Conservation (phyloP, 2,113 vertebrate species). For the Petaurus breviceps region DNA sequence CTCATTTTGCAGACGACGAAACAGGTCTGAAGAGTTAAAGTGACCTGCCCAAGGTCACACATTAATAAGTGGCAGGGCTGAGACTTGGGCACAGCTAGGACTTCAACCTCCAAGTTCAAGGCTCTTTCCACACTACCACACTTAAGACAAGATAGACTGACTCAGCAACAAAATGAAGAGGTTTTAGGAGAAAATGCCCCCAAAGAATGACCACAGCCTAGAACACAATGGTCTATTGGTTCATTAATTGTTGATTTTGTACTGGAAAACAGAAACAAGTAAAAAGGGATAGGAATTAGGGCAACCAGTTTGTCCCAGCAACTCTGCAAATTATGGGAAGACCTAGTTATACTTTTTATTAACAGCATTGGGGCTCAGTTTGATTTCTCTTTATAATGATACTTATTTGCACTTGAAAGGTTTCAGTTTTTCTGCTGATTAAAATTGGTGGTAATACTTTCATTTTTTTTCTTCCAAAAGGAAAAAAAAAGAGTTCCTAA, state of each 20-base stretch:
- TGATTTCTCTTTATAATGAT: background rate
- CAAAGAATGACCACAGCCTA: background rate
- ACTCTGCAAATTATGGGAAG: background rate
- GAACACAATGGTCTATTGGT: background rate
- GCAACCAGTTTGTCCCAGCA: background rate
- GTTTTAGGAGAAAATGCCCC: background rate
- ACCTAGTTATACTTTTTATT: background rate
- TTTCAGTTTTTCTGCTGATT: background rate
- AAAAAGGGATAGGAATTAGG: background rate
- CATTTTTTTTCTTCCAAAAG: background rate
- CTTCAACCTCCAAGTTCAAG: background rate
- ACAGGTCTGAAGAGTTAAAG: background rate
- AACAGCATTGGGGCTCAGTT: background rate
- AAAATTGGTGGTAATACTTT: constrained; percentile 1
- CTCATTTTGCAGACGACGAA: background rate
- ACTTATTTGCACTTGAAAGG: background rate
- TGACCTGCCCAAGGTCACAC: background rate
- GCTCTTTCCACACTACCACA: background rate
- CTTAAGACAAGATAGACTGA: background rate
- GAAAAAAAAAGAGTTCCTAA: background rate
- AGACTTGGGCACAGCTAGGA: background rate
- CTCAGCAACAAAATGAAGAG: background rate
- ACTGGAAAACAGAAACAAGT: background rate
- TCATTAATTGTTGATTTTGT: background rate
- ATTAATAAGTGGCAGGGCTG: background rate